Evolutionary conservation across 35 echinoderm and acorn worm genomes (phyloP).

Genomic region (Eucidaris tribuloides): DNA sequence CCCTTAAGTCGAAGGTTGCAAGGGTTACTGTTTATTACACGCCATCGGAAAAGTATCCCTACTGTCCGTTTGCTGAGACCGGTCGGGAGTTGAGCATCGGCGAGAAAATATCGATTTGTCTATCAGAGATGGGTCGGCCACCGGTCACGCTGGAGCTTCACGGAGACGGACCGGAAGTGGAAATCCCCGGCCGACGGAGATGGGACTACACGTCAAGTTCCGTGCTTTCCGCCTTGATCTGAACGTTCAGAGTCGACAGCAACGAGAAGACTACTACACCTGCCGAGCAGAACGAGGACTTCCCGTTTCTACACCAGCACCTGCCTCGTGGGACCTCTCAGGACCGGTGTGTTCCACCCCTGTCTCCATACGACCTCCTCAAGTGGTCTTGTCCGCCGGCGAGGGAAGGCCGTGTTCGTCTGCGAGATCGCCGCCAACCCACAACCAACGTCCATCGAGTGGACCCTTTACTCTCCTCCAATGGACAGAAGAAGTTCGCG

Average conservation of each 20-base stretch:
- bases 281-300: no score
- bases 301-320: constrained; percentile 35
- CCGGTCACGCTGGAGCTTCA: constrained; percentile 9
- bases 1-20: neutral
- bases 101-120: constrained; percentile 28
- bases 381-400: no score
- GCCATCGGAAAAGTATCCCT: constrained; percentile 29
- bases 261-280: no score
- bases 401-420: constrained; percentile 37
- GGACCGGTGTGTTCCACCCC: constrained; percentile 8
- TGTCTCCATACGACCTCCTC: neutral
- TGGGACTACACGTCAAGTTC: no score
- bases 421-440: constrained; percentile 44
- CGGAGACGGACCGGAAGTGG: no score
- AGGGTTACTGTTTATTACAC: constrained; percentile 44
- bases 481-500: neutral
- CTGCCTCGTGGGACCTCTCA: constrained; percentile 44
- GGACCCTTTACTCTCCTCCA: constrained; percentile 28
- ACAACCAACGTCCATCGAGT: constrained; percentile 1
- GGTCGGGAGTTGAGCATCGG: constrained; percentile 26
- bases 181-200: no score
- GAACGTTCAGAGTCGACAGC: no score
- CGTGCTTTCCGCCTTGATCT: no score
- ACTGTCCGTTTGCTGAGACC: constrained; percentile 21
- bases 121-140: constrained; percentile 31